Evolutionary conservation across 1,140 invertebrate genomes (phyloP).

Genomic region (Ips nitidus): DNA sequence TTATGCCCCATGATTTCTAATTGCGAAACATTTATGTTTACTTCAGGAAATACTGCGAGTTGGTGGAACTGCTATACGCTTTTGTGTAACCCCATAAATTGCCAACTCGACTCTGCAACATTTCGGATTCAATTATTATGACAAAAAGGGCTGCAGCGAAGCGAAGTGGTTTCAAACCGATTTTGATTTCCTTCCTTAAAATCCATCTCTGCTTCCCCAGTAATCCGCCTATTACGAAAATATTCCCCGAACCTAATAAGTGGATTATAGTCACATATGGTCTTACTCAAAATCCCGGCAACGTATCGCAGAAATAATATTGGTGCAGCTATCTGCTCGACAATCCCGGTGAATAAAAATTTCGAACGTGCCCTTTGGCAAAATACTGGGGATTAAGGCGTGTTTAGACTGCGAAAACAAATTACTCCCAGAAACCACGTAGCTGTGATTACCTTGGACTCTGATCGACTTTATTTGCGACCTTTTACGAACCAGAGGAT

Average conservation of each 20-base stretch:
- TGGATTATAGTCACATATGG: slow-evolving; percentile 32
- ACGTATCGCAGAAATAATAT: slow-evolving; percentile 33
- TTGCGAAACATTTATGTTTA: slow-evolving; percentile 35
- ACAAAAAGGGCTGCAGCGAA: too few species aligned
- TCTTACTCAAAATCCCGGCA: slow-evolving; percentile 25
- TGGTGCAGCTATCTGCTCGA: slow-evolving; percentile 25
- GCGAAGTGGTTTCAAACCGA: too few species aligned
- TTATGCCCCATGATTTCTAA: slow-evolving; percentile 39
- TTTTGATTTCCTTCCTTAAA: neutral
- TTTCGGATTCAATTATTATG: too few species aligned
- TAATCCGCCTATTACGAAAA: slow-evolving; percentile 21
- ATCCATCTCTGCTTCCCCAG: slow-evolving; percentile 6
- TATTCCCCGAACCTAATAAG: slow-evolving; percentile 19
- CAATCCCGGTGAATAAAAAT: slow-evolving; percentile 33
- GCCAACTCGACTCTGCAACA: too few species aligned
- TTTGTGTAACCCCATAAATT: too few species aligned
- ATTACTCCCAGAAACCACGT: slow-evolving; percentile 29
- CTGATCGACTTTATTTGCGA: slow-evolving; percentile 20
- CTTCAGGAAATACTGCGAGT: slow-evolving; percentile 22
- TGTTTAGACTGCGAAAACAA: slow-evolving; percentile 34
- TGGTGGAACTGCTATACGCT: too few species aligned
- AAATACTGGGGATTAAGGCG: slow-evolving; percentile 27
- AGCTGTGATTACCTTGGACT: slow-evolving; percentile 26
- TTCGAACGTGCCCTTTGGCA: slow-evolving; percentile 26
- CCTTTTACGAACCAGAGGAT: too few species aligned